Evolutionary conservation across 2,888 invertebrate species (phyloP).

Genomic region (Euplexia lucipara): DNA sequence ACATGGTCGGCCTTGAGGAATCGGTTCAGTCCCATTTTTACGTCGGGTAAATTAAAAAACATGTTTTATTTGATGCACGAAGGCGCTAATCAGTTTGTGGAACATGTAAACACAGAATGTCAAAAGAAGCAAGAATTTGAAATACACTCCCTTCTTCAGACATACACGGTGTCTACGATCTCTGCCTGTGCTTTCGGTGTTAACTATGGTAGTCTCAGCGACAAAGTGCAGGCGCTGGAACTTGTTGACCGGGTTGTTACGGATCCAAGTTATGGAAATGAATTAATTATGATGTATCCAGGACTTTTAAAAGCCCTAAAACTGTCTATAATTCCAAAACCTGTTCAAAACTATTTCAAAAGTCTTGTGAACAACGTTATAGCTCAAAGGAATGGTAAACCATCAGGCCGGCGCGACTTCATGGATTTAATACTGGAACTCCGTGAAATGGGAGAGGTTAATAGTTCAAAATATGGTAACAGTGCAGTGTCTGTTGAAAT

Average conservation of each 20-base stretch:
- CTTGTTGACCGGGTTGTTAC: conserved; percentile 58
- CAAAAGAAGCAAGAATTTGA: conserved; percentile 63
- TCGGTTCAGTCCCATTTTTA: conserved; percentile 76
- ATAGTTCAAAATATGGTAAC: conserved; percentile 59
- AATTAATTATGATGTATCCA: conserved; percentile 74
- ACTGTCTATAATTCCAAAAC: conserved; percentile 64
- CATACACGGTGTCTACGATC: conserved; percentile 71
- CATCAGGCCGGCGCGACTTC: conserved; percentile 72
- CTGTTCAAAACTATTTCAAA: conserved; percentile 65
- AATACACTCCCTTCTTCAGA: conserved; percentile 66
- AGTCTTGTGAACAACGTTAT: conserved; percentile 66
- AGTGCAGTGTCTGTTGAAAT: conserved; percentile 63
- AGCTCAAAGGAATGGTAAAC: conserved; percentile 68
- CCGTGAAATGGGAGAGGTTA: conserved; percentile 66
- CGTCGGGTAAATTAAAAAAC: conserved; percentile 77
- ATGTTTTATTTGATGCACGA: conserved; percentile 75
- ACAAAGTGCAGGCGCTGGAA: conserved; percentile 51
- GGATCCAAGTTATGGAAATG: conserved; percentile 44
- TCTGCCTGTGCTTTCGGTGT: conserved; percentile 74
- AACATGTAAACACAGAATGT: conserved; percentile 59
- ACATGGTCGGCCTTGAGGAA: conserved; percentile 74
- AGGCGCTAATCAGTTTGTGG: conserved; percentile 68
- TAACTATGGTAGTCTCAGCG: conserved; percentile 63
- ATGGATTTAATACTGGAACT: conserved; percentile 77
- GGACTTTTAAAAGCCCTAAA: conserved; percentile 71